Evolutionary conservation across 2,797 vertebrate species (phyloP), one percentile per base, ranked within the genome.

Genomic region (Rhinella marina): DNA sequence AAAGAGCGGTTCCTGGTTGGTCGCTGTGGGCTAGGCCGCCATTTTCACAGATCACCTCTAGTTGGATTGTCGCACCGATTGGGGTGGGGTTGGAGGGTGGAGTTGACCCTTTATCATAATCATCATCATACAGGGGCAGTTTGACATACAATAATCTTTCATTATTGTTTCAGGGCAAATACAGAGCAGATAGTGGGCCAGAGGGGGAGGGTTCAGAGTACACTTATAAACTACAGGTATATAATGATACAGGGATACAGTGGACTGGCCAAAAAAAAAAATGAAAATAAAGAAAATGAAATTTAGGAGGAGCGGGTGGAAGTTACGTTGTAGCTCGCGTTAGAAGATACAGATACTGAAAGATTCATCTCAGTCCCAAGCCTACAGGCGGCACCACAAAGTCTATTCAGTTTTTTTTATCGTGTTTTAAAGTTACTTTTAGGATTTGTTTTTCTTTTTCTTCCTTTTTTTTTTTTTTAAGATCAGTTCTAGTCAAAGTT

Each of bases 291-390:
- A 64, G 27, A 88, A 64, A 85, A 77, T 83, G 64, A 87, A 29
- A 52, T 84, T 75, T 76, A 81, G 83, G 66, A 64, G 23, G 32
- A 79, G 41, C 66, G 68, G 81, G 81, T 68, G 80, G 75, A 29
- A 61, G 77, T 84, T 88, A 73, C 68, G 77, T 95, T 96, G 95
- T 96, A 92, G 96, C 96, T 96, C 95, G 95, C 95, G 96, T 94
- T 94, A 96, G 93, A 95, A 93, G 92, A 95, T 94, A 94, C 92
- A 93, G 94, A 94, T 95, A 93, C 93, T 91, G 94, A 96, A 96
- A 95, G 94, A 94, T 95, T 93, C 94, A 93, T 92, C 81, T 95
- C 93, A 95, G 90, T 91, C 90, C 93, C 93, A 94, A 94, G 93
- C 95, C 95, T 85, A 94, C 93, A 95, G 92, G 93, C 93, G 95